Percentiles rank a stretch among this genome's conserved stretches.
phyloP scores from a whole-genome alignment of 64 coral and sea anemone species.

The Hydrozoanthus tunicans region DNA sequence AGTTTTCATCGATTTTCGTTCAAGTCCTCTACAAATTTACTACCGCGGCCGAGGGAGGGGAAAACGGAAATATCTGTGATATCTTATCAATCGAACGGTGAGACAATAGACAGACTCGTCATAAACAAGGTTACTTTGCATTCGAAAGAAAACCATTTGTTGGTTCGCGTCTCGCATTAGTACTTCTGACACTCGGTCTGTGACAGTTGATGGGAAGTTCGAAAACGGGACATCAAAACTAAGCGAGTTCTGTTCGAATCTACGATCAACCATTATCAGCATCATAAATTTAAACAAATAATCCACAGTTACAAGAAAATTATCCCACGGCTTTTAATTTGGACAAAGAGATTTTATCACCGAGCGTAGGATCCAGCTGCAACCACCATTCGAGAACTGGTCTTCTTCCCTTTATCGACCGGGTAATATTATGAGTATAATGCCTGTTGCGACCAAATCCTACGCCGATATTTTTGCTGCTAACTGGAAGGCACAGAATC shows the following conservation, averaged over 20 bases:
- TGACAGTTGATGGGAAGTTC: slow-evolving; percentile 4
- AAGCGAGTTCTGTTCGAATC: background rate
- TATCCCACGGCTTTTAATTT: slow-evolving; percentile 30
- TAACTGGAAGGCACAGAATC: slow-evolving; percentile 94
- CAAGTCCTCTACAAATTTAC: background rate
- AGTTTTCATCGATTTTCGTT: background rate
- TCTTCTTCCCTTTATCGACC: slow-evolving; percentile 2
- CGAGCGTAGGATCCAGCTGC: slow-evolving; percentile 34
- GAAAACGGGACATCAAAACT: background rate
- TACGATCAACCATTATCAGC: background rate
- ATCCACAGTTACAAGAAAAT: background rate
- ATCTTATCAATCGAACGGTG: background rate
- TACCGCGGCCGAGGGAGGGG: background rate
- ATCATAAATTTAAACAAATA: background rate
- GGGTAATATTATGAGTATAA: slow-evolving; percentile 78
- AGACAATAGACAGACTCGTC: slow-evolving; percentile 46
- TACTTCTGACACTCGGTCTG: background rate
- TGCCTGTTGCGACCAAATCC: slow-evolving; percentile 85
- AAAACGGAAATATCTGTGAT: slow-evolving; percentile 26
- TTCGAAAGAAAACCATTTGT: slow-evolving; percentile 66
- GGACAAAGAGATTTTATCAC: slow-evolving; percentile 29
- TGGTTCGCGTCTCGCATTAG: background rate
- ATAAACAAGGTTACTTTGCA: slow-evolving; percentile 63
- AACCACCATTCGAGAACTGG: background rate
- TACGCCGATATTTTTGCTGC: slow-evolving; percentile 97